These are phyloP conservation scores for Psephotus haematonotus DNA, from an alignment of 2,113 vertebrate genomes.

Conservation along the genomic window DNA sequence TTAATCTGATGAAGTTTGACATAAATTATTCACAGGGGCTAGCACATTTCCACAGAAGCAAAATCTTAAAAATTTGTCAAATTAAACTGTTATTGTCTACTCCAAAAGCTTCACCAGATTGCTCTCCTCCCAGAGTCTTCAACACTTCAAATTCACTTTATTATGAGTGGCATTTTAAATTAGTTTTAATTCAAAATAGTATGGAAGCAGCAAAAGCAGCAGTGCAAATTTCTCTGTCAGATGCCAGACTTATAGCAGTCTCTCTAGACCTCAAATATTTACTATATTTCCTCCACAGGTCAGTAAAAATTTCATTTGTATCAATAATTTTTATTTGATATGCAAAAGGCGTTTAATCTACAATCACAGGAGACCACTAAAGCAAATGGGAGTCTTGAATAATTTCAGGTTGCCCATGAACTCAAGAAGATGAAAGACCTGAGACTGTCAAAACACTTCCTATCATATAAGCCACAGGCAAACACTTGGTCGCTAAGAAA, in stretches of 20 bases:
- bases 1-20: background rate
- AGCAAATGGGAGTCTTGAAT: background rate
- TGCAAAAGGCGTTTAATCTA: background rate
- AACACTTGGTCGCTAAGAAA: background rate
- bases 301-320: background rate
- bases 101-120: background rate
- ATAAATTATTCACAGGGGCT: background rate
- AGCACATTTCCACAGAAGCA: background rate
- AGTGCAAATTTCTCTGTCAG: background rate
- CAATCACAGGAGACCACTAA: background rate
- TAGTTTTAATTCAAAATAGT: background rate
- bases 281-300: background rate
- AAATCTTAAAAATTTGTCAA: background rate
- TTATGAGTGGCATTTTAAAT: rapidly evolving
- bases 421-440: background rate
- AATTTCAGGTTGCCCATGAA: background rate
- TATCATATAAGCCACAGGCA: background rate
- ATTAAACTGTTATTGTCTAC: background rate
- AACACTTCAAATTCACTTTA: background rate
- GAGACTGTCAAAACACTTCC: background rate
- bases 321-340: background rate
- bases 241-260: background rate
- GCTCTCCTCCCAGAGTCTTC: background rate
- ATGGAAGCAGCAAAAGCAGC: background rate
- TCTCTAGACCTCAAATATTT: background rate